Evolutionary conservation across 2,113 vertebrate species (phyloP).

Genomic region (Anseranas semipalmata): DNA sequence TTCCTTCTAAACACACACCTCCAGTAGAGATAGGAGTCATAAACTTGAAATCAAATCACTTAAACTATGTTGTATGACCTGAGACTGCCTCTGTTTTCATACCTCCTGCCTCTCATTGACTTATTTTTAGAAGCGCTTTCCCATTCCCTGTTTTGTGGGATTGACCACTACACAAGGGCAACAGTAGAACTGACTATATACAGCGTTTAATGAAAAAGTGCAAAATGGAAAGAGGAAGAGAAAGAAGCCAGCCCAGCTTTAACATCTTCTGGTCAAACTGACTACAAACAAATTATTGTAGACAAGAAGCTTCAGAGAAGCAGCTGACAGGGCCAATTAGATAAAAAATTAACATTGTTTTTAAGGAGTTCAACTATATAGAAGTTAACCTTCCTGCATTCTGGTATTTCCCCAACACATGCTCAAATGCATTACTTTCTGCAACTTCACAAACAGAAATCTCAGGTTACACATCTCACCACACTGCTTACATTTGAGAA

Average conservation of each 20-base stretch:
- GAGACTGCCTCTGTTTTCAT: background rate
- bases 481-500: background rate
- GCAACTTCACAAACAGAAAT: background rate
- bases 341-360: background rate
- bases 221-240: background rate
- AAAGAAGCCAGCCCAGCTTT: background rate
- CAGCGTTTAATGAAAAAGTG: background rate
- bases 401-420: background rate
- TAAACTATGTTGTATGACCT: background rate
- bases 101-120: background rate
- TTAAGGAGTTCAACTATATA: background rate
- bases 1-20: background rate
- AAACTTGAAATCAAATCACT: background rate
- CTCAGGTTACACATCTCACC: background rate
- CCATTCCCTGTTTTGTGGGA: background rate
- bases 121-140: background rate
- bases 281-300: background rate
- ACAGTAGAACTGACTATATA: background rate
- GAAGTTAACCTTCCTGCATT: background rate
- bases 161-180: background rate
- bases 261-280: background rate
- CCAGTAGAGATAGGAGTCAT: background rate
- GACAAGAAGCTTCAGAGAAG: background rate
- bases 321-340: background rate
- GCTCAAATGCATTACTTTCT: background rate